These are phyloP conservation scores for Pheosia tremula DNA, from an alignment of 2,888 invertebrate genomes.

Conservation along the genomic window DNA sequence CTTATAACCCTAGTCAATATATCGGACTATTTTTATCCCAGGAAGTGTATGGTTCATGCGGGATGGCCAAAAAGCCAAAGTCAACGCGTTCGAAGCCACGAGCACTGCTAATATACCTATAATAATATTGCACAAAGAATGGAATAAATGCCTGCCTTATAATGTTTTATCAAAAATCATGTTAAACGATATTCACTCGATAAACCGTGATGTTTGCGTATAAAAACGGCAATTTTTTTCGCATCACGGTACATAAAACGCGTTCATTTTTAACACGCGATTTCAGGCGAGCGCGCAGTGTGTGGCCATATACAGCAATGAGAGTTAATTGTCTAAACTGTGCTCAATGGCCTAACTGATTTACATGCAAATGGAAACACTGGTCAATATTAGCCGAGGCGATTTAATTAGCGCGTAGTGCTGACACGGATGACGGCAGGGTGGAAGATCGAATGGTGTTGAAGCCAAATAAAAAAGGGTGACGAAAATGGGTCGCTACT, in stretches of 20 bases:
- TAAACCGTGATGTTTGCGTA: conserved; percentile 17
- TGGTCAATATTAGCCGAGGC: conserved; percentile 55
- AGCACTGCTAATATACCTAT: no score
- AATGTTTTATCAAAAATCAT: background rate
- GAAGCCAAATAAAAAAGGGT: background rate
- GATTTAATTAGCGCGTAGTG: conserved; percentile 37
- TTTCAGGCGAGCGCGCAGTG: conserved; percentile 10
- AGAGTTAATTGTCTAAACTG: conserved; percentile 34
- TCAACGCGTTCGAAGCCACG: no score
- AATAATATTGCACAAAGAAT: no score
- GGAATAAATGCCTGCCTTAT: background rate
- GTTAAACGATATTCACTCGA: conserved; percentile 20
- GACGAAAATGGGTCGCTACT: background rate
- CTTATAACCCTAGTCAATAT: no score
- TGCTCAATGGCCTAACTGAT: conserved; percentile 32
- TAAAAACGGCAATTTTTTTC: conserved; percentile 21
- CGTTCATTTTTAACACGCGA: conserved; percentile 10
- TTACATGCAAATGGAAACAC: conserved; percentile 61
- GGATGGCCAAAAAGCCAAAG: no score
- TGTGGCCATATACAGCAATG: conserved; percentile 18
- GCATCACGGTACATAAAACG: conserved; percentile 25
- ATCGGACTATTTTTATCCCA: no score
- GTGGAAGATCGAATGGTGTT: background rate
- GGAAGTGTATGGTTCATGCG: no score
- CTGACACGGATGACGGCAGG: conserved; percentile 2